Percentiles rank a stretch among this genome's conserved stretches.
Conservation (phyloP, 2,113 vertebrate genomes). For the Rhinolophus sinicus region DNA sequence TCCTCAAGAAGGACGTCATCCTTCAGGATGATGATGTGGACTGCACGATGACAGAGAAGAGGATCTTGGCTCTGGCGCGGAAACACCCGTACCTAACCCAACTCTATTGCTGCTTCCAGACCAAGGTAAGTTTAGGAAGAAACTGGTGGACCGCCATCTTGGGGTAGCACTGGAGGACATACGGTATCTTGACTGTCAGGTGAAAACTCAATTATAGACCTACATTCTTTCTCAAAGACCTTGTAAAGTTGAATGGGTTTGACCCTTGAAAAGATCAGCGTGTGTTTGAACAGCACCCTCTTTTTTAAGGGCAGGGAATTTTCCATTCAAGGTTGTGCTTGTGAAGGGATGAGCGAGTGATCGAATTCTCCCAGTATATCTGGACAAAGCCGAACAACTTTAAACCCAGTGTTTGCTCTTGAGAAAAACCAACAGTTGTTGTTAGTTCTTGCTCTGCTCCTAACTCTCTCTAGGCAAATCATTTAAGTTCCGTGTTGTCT, state of each 20-base stretch:
- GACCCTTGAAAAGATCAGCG: conserved; percentile 1
- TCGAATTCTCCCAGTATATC: neutral
- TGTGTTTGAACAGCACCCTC: conserved; percentile 2
- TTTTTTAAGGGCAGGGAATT: neutral
- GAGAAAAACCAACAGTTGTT: neutral
- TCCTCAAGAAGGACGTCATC: conserved; percentile 98
- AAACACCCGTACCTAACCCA: conserved; percentile 98
- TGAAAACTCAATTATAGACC: neutral
- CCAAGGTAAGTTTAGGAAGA: conserved; percentile 89
- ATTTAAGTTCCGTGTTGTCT: neutral
- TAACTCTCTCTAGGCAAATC: neutral
- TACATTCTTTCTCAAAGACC: neutral
- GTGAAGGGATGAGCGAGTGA: neutral
- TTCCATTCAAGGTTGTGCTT: conserved; percentile 7
- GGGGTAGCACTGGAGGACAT: too few species aligned
- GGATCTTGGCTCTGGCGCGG: conserved; percentile 96
- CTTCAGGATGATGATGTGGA: conserved; percentile 98
- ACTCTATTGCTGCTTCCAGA: conserved; percentile 99
- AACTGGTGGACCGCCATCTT: neutral
- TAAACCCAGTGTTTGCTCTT: conserved; percentile 13
- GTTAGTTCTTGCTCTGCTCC: neutral
- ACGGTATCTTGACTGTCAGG: neutral
- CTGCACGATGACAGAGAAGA: conserved; percentile 99
- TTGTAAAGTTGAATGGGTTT: neutral
- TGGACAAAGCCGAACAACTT: neutral